Evolutionary conservation across 2,113 vertebrate species (phyloP).

Genomic region (Meles meles): DNA sequence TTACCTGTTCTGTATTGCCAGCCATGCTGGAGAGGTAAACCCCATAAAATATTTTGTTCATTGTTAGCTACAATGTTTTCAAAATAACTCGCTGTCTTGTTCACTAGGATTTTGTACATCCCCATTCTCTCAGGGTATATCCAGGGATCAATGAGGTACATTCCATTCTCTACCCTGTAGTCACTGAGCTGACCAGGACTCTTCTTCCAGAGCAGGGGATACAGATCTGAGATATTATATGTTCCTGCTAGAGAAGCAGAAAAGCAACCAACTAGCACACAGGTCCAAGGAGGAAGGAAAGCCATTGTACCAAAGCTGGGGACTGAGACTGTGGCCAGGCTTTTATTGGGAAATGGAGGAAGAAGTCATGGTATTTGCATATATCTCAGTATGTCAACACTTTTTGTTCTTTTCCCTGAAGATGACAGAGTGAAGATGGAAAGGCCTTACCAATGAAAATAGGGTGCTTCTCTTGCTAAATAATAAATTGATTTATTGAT

Average conservation of each 20-base stretch:
- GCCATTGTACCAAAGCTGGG: background rate
- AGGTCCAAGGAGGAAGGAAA: background rate
- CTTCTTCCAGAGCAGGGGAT: slow-evolving; percentile 84
- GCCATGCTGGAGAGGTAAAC: slow-evolving; percentile 87
- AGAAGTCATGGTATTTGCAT: background rate
- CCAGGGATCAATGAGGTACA: slow-evolving; percentile 84
- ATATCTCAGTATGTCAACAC: background rate
- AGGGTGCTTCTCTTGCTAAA: background rate
- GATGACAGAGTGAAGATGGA: background rate
- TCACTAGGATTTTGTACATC: slow-evolving; percentile 85
- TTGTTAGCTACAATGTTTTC: slow-evolving; percentile 77
- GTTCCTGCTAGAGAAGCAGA: background rate
- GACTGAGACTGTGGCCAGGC: background rate
- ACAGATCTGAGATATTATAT: slow-evolving; percentile 24
- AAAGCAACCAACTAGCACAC: background rate
- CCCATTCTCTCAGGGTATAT: slow-evolving; percentile 84
- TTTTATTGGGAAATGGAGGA: slow-evolving; percentile 69
- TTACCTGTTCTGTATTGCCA: slow-evolving; percentile 91
- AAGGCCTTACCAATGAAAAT: background rate
- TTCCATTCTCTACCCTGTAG: slow-evolving; percentile 69
- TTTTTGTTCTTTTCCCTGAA: background rate
- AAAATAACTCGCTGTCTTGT: slow-evolving; percentile 83
- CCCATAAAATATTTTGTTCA: slow-evolving; percentile 86
- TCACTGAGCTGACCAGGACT: slow-evolving; percentile 71
- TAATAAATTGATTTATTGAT: background rate